Evolutionary conservation across 2,888 invertebrate genomes (phyloP).

Genomic region (Euzetes globulus): DNA sequence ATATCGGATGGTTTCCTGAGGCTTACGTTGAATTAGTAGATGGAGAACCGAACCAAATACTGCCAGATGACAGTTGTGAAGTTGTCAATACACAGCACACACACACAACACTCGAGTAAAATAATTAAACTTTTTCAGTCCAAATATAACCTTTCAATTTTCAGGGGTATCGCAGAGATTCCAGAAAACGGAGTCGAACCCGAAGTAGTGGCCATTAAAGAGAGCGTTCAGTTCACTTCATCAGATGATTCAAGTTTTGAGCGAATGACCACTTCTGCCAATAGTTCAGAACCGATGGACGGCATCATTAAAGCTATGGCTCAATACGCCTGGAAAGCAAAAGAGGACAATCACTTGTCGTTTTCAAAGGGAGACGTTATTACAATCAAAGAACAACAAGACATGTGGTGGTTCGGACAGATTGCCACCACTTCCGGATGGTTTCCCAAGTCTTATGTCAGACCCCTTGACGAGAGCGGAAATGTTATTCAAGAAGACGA

Average conservation of each 20-base stretch:
- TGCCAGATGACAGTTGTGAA: not conserved
- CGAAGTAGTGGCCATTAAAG: constrained; percentile 43
- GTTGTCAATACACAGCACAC: not conserved
- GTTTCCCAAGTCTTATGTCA: constrained; percentile 58
- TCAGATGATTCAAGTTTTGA: constrained; percentile 35
- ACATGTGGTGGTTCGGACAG: constrained; percentile 60
- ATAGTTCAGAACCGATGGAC: not conserved
- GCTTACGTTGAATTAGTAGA: constrained; percentile 78
- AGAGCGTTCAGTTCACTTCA: not conserved
- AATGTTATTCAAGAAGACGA: constrained; percentile 48
- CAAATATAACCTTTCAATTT: constrained; percentile 39
- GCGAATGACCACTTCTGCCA: constrained; percentile 40
- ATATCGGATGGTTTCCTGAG: constrained; percentile 93
- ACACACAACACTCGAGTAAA: constrained; percentile 1
- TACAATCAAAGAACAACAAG: constrained; percentile 56
- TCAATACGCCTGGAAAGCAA: constrained; percentile 56
- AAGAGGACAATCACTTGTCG: constrained; percentile 56
- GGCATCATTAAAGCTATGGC: constrained; percentile 48
- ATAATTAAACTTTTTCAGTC: not conserved
- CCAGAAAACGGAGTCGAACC: constrained; percentile 56
- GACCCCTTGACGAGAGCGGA: constrained; percentile 42
- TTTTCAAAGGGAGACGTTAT: constrained; percentile 58
- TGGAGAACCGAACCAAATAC: not conserved
- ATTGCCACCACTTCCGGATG: constrained; percentile 53
- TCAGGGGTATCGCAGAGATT: constrained; percentile 67